Evolutionary conservation across 1,140 invertebrate genomes (phyloP).

Genomic region (Leptopilina boulardi): DNA sequence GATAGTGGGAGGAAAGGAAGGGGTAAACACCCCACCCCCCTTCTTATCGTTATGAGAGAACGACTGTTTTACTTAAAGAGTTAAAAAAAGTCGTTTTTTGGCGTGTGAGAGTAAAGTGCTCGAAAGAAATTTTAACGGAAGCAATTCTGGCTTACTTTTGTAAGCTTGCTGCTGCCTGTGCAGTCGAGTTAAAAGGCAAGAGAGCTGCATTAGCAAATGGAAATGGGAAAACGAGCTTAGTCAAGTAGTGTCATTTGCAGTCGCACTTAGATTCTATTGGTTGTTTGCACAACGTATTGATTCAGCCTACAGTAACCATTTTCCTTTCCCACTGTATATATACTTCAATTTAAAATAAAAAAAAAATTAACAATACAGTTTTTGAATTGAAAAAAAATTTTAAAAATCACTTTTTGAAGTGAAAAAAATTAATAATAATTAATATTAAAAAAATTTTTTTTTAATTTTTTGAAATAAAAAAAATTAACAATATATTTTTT

Average conservation of each 20-base stretch:
- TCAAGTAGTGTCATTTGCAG: constrained; percentile 33
- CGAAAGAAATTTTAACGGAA: constrained; percentile 27
- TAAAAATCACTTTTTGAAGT: too few relatives aligned
- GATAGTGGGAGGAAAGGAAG: not conserved
- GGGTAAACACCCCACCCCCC: not conserved
- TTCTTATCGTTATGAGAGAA: not conserved
- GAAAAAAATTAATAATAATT: too few relatives aligned
- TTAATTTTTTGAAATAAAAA: too few relatives aligned
- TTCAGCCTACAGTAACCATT: not conserved
- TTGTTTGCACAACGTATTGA: constrained; percentile 31
- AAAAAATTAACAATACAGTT: too few relatives aligned
- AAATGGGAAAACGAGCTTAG: constrained; percentile 31
- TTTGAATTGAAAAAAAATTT: not conserved
- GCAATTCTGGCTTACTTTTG: constrained; percentile 28
- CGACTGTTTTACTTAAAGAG: not conserved
- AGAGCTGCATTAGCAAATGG: constrained; percentile 30
- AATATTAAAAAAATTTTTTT: too few relatives aligned
- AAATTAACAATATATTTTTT: too few relatives aligned
- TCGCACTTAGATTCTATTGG: constrained; percentile 22
- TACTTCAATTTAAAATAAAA: not conserved
- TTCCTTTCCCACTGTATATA: not conserved
- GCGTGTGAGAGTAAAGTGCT: constrained; percentile 24
- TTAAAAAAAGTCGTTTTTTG: not conserved
- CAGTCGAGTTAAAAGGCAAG: constrained; percentile 23
- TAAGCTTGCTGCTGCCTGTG: constrained; percentile 16